phyloP scores from a whole-genome alignment of 2,113 vertebrate genomes.

The Noctilio leporinus region DNA sequence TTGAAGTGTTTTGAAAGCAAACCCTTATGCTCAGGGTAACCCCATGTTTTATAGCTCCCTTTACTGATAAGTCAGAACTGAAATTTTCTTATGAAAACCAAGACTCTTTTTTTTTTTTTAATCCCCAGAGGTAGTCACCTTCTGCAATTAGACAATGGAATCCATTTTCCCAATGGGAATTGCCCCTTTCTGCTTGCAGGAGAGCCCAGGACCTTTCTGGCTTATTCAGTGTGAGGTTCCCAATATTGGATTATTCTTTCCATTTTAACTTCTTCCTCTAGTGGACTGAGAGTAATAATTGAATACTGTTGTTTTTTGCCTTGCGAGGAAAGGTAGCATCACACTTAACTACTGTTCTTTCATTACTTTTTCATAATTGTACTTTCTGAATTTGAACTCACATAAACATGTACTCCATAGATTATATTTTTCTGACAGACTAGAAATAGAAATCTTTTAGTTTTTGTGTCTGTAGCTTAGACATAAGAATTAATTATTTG shows the following conservation, averaged over 20 bases:
- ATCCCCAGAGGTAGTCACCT: background rate
- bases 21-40: background rate
- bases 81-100: background rate
- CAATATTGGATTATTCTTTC: background rate
- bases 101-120: background rate
- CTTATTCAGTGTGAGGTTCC: background rate
- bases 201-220: background rate
- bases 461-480: conserved; percentile 15
- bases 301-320: background rate
- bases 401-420: background rate
- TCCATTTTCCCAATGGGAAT: background rate
- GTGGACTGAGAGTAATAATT: background rate
- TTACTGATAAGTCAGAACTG: background rate
- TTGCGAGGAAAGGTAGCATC: conserved; percentile 3
- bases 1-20: background rate
- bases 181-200: background rate
- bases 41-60: background rate
- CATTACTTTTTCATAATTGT: conserved; percentile 44
- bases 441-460: conserved; percentile 43
- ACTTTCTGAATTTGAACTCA: conserved; percentile 37
- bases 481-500: conserved; percentile 45
- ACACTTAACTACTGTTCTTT: background rate
- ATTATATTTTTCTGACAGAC: background rate
- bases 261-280: conserved; percentile 6
- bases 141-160: background rate